Evolutionary conservation across 2,113 vertebrate genomes (phyloP), one percentile per base, ranked within the genome.

Genomic region (Pterocles orientalis): DNA sequence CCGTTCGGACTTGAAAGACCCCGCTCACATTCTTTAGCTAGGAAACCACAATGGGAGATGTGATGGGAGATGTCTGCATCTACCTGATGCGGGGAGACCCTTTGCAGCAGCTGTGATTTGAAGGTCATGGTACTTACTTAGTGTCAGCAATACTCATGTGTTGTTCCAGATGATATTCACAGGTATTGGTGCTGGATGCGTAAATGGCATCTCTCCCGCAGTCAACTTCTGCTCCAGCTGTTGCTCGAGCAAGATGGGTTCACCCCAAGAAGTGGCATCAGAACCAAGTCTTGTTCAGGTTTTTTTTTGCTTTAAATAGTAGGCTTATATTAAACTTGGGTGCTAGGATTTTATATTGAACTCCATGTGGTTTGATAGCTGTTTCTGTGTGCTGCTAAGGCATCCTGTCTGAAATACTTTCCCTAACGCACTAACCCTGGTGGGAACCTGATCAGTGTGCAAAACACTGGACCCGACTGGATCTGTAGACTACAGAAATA

Each of bases 1-100:
- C 20, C 6, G 21, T 45, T 71, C 13, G 31, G 24, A 4, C 25
- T 51, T 47, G 10, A 23, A 10, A 56, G 18, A 54, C 56, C 9
- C 7, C 13, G 48, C 2, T 65, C 7, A 16, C 5, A 9, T 6
- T 50, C n/a, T 48, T 53, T 14, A 54, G 9, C 0, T 4, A 0
- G 21, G 28, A 25, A 51, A 14, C 28, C 3, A 1, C 7, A 21
- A 33, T 17, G 7, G n/a, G 16, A 12, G 17, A 20, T 3, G 5
- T 3, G 12, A 7, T 29, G 51, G 28, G 10, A 72, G 4, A 8
- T 43, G 4, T 47, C 36, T 62, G 15, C 43, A 57, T 10, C 11
- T 62, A 20, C 34, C 33, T 51, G 21, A 26, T 41, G 21, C 18
- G 8, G 28, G 21, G 29, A 21, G 18, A 33, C 13, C 16, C 12